Conservation (phyloP, 1,140 invertebrate species). For the Formica selysi region DNA sequence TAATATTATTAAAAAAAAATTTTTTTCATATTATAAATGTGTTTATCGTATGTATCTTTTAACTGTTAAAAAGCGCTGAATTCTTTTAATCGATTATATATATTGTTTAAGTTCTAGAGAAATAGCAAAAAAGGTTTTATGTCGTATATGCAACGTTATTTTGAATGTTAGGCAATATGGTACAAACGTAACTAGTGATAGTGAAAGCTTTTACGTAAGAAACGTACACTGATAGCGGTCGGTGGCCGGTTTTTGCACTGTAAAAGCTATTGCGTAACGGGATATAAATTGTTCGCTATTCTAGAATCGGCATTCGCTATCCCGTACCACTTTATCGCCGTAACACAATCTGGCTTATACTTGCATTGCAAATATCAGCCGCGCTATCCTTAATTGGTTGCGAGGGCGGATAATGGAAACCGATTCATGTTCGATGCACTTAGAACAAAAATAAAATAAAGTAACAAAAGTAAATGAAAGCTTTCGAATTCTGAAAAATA, state of each 20-base stretch:
- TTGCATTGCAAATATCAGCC: constrained; percentile 54
- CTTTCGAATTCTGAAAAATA: not conserved
- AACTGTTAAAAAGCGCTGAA: not conserved
- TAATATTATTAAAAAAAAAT: too few species aligned
- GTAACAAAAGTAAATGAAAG: too few species aligned
- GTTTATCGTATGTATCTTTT: not conserved
- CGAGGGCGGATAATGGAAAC: constrained; percentile 35
- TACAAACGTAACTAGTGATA: constrained; percentile 27
- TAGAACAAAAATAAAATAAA: constrained; percentile 18
- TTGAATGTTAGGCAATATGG: not conserved
- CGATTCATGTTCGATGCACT: constrained; percentile 9
- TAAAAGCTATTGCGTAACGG: constrained; percentile 49
- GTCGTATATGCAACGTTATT: constrained; percentile 28
- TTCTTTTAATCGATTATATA: constrained; percentile 11
- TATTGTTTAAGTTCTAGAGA: constrained; percentile 22
- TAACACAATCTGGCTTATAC: constrained; percentile 53
- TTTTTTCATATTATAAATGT: too few species aligned
- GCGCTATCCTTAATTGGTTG: constrained; percentile 33
- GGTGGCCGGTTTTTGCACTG: constrained; percentile 23
- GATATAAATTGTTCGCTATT: constrained; percentile 51
- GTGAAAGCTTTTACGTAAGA: constrained; percentile 50
- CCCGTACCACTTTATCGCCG: constrained; percentile 33
- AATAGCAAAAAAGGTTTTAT: constrained; percentile 36
- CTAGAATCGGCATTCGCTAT: not conserved
- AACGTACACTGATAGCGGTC: not conserved